These are phyloP conservation scores for Neodon shergylaensis DNA, from an alignment of 2,113 vertebrate species.

Conservation along the genomic window DNA sequence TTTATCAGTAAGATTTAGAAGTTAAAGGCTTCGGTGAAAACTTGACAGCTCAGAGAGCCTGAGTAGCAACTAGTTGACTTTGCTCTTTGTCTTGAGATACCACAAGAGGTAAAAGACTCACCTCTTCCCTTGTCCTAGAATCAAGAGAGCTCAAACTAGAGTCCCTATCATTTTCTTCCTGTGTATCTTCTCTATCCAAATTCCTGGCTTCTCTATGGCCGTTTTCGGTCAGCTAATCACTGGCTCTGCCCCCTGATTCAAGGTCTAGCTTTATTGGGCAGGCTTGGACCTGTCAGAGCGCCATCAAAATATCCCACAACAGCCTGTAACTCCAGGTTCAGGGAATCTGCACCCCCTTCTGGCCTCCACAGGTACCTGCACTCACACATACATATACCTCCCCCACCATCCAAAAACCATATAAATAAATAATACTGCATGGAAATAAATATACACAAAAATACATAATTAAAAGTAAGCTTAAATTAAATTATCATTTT, in stretches of 20 bases:
- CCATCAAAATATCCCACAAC: not conserved
- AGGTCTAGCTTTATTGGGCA: not conserved
- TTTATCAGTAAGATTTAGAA: not conserved
- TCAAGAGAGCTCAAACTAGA: not conserved
- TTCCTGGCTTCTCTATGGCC: not conserved
- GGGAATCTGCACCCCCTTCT: no score
- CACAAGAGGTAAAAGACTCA: no score
- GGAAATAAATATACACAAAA: not conserved
- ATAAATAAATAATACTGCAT: not conserved
- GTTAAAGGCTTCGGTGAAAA: no score
- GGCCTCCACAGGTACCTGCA: no score
- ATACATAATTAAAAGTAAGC: not conserved
- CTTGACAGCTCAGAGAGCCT: no score
- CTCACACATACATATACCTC: not conserved
- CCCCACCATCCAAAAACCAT: not conserved
- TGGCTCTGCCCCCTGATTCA: not conserved
- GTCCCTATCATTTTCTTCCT: not conserved
- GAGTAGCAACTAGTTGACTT: no score
- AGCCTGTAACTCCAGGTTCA: not conserved
- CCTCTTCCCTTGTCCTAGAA: not conserved
- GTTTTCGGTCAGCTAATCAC: not conserved
- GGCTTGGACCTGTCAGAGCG: not conserved
- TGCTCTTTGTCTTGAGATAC: no score
- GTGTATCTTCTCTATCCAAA: not conserved
- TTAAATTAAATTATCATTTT: not conserved